Conservation (phyloP, 2,888 invertebrate species). For the Empis stercorea region DNA sequence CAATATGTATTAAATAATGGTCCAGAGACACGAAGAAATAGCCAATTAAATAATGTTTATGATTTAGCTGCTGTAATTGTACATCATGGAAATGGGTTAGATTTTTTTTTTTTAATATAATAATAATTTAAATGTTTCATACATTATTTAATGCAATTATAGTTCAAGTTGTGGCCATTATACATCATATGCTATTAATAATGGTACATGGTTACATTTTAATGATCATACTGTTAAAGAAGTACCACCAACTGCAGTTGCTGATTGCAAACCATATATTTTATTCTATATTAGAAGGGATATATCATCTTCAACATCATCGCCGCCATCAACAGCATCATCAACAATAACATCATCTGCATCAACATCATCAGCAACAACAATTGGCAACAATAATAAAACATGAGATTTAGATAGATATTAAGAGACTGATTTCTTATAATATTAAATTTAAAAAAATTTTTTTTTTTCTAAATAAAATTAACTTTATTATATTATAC, state of each 20-base stretch:
- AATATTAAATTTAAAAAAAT: neutral
- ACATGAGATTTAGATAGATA: conserved; percentile 12
- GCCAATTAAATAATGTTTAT: conserved; percentile 51
- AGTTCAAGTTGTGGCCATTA: conserved; percentile 77
- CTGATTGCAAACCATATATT: conserved; percentile 71
- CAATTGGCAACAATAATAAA: neutral
- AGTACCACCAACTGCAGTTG: conserved; percentile 47
- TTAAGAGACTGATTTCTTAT: conserved; percentile 15
- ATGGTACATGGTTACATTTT: conserved; percentile 73
- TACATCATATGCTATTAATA: conserved; percentile 70
- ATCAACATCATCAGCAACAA: neutral
- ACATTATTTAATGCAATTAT: no score
- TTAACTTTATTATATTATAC: no score
- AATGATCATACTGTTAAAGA: conserved; percentile 69
- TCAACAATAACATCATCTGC: neutral
- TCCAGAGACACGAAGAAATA: conserved; percentile 51
- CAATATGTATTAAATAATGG: conserved; percentile 55
- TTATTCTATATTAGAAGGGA: conserved; percentile 70
- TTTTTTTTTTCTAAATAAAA: neutral
- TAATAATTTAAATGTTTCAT: neutral
- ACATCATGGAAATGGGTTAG: conserved; percentile 66
- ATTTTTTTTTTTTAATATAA: neutral
- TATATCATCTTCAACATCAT: conserved; percentile 4
- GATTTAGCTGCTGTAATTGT: conserved; percentile 72
- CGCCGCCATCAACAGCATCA: neutral